Base-by-base conservation (phyloP, 2,797 vertebrate genomes). In the Anas bahamensis region DNA sequence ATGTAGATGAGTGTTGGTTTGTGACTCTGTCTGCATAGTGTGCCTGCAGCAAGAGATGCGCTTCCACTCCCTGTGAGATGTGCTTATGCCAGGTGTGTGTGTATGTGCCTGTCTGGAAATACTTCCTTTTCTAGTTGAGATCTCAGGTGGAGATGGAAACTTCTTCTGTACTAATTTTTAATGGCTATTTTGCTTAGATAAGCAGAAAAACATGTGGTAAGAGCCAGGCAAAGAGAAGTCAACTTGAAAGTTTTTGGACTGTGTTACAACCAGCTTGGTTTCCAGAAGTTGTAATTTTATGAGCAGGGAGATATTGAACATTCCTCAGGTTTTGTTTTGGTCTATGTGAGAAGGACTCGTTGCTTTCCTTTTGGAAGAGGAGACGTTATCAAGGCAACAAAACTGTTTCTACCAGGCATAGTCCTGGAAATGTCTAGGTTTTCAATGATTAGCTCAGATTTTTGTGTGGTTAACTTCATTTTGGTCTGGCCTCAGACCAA, bases 381-480 rank as follows among this genome's bases (percentile, higher is more conserved):
- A 87, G 60, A 76, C 57, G 5, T 86, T 77, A 71, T 73, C 37
- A 76, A 86, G 42, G 72, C 79, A 94, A 81, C 44, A 23, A 44
- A 71, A 46, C 52, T 72, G 15, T 66, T 80, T 88, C 56, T 89
- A 35, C 44, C 59, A 86, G 55, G 73, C 82, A 81, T 22, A 76
- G 87, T 59, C 33, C 46, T 92, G 78, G 50, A 83, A 83, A 66
- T 14, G 23, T 55, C 44, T 72, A 21, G 64, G 70, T 77, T 94
- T 94, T 76, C 86, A 94, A 69, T 88, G 35, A 71, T 77, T 92
- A 94, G 69, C 78, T 86, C 89, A 93, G 90, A 81, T 81, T 81
- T 95, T 93, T 83, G 31, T 63, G 65, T 8, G 7, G 85, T 79
- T 95, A 74, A 82, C 73, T 93, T 94, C 2, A 3, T 88, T 97